phyloP scores from a whole-genome alignment of 2,888 invertebrate genomes.

The Masnerella sp. region DNA sequence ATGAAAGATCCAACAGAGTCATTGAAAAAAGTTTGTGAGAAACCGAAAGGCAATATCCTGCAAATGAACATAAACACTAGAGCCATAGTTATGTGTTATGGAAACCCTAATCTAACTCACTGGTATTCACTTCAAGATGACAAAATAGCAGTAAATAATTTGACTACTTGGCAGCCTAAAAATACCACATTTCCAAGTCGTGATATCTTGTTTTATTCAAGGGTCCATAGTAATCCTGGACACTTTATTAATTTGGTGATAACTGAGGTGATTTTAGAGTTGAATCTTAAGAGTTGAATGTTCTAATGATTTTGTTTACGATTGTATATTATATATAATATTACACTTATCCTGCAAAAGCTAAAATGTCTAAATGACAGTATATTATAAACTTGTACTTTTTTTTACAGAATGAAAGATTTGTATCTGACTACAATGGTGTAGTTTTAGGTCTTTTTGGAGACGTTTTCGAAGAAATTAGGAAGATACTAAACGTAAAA shows the following conservation, averaged over 20 bases:
- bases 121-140: too few species aligned
- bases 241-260: not conserved
- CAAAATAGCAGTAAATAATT: slow-evolving; percentile 3
- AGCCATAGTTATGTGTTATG: too few species aligned
- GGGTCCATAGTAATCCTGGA: slow-evolving; percentile 1
- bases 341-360: too few species aligned
- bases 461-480: slow-evolving; percentile 5
- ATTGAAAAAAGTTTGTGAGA: too few species aligned
- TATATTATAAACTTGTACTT: too few species aligned
- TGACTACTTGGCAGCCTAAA: slow-evolving; percentile 8
- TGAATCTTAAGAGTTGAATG: too few species aligned
- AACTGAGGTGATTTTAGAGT: slow-evolving; percentile 21
- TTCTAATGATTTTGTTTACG: not conserved
- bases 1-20: too few species aligned
- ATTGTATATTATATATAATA: slow-evolving; percentile 1
- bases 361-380: too few species aligned
- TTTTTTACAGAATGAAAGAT: slow-evolving; percentile 13
- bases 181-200: slow-evolving; percentile 10
- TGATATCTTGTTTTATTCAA: slow-evolving; percentile 4
- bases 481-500: not conserved
- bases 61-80: too few species aligned
- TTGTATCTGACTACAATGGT: not conserved
- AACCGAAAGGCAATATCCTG: too few species aligned
- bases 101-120: too few species aligned
- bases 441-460: slow-evolving; percentile 1